Evolutionary conservation across 2,797 vertebrate species (phyloP).

Genomic region (Gymnodraco acuticeps): DNA sequence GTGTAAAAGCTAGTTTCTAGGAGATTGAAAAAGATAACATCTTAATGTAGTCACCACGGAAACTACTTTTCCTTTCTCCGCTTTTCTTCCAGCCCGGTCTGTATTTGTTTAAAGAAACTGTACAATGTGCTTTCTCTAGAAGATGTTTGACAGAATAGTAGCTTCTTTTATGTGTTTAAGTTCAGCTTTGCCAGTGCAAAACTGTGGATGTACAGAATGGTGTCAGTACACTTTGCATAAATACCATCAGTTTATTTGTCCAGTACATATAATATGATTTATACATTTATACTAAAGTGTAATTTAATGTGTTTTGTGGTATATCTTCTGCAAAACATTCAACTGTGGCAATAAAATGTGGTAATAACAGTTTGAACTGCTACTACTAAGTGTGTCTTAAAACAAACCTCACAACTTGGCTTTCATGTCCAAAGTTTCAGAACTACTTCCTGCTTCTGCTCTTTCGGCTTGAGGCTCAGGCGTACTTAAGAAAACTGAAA

Average conservation of each 20-base stretch:
- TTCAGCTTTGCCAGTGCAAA: not conserved
- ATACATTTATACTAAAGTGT: not conserved
- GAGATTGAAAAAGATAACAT: not conserved
- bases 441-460: slow-evolving; percentile 11
- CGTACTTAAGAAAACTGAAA: slow-evolving; percentile 25
- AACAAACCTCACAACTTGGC: not conserved
- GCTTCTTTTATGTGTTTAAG: not conserved
- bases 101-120: slow-evolving; percentile 2
- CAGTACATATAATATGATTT: not conserved
- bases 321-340: not conserved
- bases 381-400: not conserved
- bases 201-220: not conserved
- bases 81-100: not conserved
- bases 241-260: not conserved
- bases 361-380: not conserved
- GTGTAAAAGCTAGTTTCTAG: not conserved
- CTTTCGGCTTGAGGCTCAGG: slow-evolving; percentile 15
- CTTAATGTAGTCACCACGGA: not conserved
- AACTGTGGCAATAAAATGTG: slow-evolving; percentile 1
- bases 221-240: not conserved
- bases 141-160: not conserved
- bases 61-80: not conserved
- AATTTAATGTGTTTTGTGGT: not conserved
- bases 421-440: slow-evolving; percentile 1
- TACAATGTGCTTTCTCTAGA: not conserved